phyloP scores from a whole-genome alignment of 2,888 invertebrate genomes.

The Papilio gigon region DNA sequence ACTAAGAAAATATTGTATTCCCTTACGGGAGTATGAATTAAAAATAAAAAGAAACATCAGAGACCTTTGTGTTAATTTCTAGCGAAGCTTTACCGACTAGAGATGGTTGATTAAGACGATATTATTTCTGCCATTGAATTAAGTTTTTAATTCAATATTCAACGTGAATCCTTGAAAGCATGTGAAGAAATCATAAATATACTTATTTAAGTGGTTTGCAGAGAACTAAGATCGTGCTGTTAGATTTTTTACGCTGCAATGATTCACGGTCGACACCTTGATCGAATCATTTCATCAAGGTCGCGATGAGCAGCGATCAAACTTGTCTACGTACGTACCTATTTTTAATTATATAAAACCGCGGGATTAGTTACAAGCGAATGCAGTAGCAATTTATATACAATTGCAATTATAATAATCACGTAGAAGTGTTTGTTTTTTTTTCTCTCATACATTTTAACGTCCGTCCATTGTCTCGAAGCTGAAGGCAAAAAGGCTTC shows the following conservation, averaged over 20 bases:
- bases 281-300: slow-evolving; percentile 53
- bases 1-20: too few species aligned
- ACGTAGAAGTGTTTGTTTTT: slow-evolving; percentile 54
- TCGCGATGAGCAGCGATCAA: slow-evolving; percentile 27
- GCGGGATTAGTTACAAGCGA: slow-evolving; percentile 38
- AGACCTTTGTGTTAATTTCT: too few species aligned
- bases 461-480: slow-evolving; percentile 71
- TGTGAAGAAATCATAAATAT: slow-evolving; percentile 1
- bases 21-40: too few species aligned
- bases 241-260: slow-evolving; percentile 56
- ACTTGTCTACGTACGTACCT: slow-evolving; percentile 14
- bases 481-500: slow-evolving; percentile 44
- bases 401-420: slow-evolving; percentile 49
- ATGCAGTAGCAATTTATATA: slow-evolving; percentile 50
- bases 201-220: slow-evolving; percentile 10
- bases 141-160: background rate
- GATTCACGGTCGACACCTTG: slow-evolving; percentile 63
- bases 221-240: slow-evolving; percentile 31
- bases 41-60: too few species aligned
- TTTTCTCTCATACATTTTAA: slow-evolving; percentile 61
- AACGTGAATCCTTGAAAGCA: background rate
- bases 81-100: background rate
- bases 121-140: background rate
- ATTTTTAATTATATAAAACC: slow-evolving; percentile 40
- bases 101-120: background rate